These are phyloP conservation scores for Sula dactylatra DNA, from an alignment of 2,113 vertebrate species.

Conservation along the genomic window DNA sequence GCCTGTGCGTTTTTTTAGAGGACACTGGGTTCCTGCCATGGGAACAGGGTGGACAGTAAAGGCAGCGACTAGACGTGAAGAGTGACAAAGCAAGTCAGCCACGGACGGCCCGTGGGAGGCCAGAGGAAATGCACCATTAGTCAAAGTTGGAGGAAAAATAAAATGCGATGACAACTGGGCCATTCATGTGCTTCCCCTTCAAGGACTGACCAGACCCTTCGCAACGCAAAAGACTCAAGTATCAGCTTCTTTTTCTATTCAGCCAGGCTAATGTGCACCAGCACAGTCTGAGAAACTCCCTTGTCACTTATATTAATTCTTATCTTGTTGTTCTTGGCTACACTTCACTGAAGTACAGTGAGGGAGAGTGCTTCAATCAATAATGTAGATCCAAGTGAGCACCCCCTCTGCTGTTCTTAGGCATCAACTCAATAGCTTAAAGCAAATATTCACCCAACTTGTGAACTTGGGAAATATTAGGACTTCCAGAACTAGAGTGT, in stretches of 20 bases:
- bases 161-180: constrained; percentile 68
- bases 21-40: constrained; percentile 47
- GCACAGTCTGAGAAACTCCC: constrained; percentile 47
- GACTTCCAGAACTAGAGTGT: neutral
- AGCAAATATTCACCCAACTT: neutral
- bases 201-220: constrained; percentile 41
- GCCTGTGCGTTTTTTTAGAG: constrained; percentile 57
- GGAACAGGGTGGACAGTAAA: constrained; percentile 66
- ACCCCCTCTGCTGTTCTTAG: neutral
- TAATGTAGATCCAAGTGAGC: neutral
- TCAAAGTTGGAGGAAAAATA: constrained; percentile 70
- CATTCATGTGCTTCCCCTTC: constrained; percentile 65
- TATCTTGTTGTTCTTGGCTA: constrained; percentile 58
- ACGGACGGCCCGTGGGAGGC: constrained; percentile 60
- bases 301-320: constrained; percentile 46
- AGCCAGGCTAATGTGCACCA: constrained; percentile 17
- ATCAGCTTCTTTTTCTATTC: constrained; percentile 60
- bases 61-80: constrained; percentile 55
- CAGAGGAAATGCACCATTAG: constrained; percentile 73
- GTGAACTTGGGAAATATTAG: neutral
- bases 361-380: constrained; percentile 45
- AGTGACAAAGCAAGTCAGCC: constrained; percentile 71
- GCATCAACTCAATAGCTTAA: neutral
- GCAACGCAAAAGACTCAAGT: constrained; percentile 44
- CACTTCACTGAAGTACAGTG: constrained; percentile 49